phyloP scores from a whole-genome alignment of 2,888 invertebrate species.

The Onthophagus sagittarius region DNA sequence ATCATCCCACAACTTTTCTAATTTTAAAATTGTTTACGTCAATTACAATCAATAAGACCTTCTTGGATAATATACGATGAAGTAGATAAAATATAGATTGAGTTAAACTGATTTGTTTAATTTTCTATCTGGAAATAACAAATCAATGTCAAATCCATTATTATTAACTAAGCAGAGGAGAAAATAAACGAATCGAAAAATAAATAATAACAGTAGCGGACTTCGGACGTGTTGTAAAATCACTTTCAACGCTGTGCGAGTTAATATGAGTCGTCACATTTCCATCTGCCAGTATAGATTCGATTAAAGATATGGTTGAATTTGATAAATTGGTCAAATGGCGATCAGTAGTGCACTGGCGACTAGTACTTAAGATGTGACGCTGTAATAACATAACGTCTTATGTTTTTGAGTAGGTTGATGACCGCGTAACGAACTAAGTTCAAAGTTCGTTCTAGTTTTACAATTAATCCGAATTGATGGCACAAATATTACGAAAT shows the following conservation, averaged over 20 bases:
- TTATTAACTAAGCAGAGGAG: neutral
- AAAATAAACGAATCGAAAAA: neutral
- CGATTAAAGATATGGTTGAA: neutral
- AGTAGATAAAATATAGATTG: no score
- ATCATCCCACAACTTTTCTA: no score
- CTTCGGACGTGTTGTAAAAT: neutral
- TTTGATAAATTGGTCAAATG: no score
- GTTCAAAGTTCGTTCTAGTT: conserved; percentile 1
- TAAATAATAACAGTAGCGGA: neutral
- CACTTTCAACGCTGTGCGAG: neutral
- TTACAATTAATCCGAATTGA: no score
- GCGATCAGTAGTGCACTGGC: neutral
- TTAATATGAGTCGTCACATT: no score
- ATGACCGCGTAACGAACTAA: conserved; percentile 1
- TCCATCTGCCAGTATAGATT: neutral
- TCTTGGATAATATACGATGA: no score
- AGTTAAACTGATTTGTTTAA: no score
- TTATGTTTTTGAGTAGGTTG: neutral
- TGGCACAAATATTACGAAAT: no score
- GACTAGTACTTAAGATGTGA: neutral
- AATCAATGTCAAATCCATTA: neutral
- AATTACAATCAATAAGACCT: no score
- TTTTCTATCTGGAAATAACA: neutral
- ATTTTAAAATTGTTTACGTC: no score
- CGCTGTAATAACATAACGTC: neutral